These are phyloP conservation scores for Eira barbara DNA, from an alignment of 2,113 vertebrate species.

Conservation along the genomic window DNA sequence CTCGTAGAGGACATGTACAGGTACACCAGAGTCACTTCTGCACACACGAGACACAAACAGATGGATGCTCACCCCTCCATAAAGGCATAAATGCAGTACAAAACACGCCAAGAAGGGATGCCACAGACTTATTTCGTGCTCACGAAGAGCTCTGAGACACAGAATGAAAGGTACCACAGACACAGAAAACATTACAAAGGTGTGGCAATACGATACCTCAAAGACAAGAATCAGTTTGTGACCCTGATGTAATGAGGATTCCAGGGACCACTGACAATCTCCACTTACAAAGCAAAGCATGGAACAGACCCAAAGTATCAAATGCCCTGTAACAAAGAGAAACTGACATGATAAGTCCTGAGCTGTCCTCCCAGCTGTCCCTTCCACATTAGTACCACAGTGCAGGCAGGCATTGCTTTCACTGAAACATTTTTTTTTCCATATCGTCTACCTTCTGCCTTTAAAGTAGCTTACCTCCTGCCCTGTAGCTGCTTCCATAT, in stretches of 20 bases:
- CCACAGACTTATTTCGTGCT: conserved; percentile 56
- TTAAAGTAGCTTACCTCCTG: conserved; percentile 90
- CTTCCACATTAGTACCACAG: not conserved
- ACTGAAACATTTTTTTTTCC: not conserved
- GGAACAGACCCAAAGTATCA: conserved; percentile 77
- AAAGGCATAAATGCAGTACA: not conserved
- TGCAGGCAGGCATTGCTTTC: conserved; percentile 39
- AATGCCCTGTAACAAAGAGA: conserved; percentile 72
- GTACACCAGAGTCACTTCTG: conserved; percentile 23
- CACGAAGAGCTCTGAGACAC: conserved; percentile 58
- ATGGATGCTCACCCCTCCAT: conserved; percentile 39
- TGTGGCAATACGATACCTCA: conserved; percentile 73
- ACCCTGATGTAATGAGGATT: conserved; percentile 70
- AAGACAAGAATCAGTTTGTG: conserved; percentile 77
- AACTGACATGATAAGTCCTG: conserved; percentile 67
- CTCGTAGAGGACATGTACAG: not conserved
- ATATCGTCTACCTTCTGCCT: not conserved
- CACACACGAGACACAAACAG: conserved; percentile 39
- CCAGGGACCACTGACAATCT: conserved; percentile 77
- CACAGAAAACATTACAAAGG: conserved; percentile 71
- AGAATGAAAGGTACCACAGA: conserved; percentile 64
- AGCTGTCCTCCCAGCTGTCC: conserved; percentile 29
- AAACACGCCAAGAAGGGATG: conserved; percentile 41
- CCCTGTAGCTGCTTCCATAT: conserved; percentile 99
- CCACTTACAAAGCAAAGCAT: conserved; percentile 75